phyloP scores from a whole-genome alignment of 1,140 invertebrate species.

The Platorchestia sp. region DNA sequence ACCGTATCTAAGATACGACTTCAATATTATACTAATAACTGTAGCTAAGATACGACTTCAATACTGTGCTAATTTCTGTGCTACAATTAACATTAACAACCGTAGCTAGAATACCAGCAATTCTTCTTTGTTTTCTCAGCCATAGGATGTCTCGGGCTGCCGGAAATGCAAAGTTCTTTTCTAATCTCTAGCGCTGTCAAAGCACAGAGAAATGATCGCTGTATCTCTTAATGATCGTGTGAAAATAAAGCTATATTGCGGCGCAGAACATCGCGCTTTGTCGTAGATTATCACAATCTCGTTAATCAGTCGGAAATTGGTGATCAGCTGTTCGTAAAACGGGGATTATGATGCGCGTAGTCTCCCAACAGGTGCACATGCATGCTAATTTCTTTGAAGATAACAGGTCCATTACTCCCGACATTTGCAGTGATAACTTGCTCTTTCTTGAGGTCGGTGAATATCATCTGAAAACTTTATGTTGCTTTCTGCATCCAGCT shows the following conservation, averaged over 20 bases:
- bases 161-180: neutral
- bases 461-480: too few species aligned
- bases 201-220: neutral
- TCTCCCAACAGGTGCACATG: neutral
- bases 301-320: conserved; percentile 1
- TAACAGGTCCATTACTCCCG: neutral
- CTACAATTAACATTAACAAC: neutral
- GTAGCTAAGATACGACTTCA: neutral
- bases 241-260: neutral
- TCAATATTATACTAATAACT: neutral
- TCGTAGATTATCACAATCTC: neutral
- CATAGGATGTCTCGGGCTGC: neutral
- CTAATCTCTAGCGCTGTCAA: neutral
- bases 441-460: neutral
- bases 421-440: neutral
- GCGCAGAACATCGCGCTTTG: neutral
- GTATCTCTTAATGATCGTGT: neutral
- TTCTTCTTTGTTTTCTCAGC: neutral
- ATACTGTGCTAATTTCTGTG: neutral
- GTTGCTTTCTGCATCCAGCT: too few species aligned
- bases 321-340: neutral
- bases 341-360: neutral
- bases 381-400: neutral
- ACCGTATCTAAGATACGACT: neutral
- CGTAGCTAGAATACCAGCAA: neutral